Conservation (phyloP, 2,888 invertebrate species). For the Chrysolina haemoptera region DNA sequence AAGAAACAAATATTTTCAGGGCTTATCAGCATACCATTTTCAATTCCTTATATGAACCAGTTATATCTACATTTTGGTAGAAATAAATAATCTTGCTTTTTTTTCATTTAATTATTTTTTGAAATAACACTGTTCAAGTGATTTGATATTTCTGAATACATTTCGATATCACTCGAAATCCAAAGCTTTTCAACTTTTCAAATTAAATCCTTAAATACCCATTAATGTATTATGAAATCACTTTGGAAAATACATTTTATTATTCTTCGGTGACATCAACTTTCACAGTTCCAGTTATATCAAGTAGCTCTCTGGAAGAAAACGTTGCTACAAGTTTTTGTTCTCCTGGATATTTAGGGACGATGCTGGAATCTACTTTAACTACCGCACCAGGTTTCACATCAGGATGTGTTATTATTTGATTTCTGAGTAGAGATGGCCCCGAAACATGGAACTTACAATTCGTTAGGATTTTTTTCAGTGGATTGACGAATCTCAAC, state of each 20-base stretch:
- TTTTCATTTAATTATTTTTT: no score
- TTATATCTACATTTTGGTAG: no score
- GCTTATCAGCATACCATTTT: no score
- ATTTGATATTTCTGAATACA: no score
- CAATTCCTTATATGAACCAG: no score
- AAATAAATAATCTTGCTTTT: no score
- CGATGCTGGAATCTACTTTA: constrained; percentile 73
- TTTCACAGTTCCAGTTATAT: constrained; percentile 79
- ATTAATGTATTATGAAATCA: no score
- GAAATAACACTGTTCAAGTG: no score
- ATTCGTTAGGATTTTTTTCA: constrained; percentile 75
- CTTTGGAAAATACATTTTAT: neutral
- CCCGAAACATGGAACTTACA: constrained; percentile 82
- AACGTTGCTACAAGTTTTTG: constrained; percentile 81
- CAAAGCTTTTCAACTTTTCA: no score
- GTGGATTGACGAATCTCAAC: constrained; percentile 80
- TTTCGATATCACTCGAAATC: no score
- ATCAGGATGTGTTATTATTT: constrained; percentile 73
- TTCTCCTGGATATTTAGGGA: constrained; percentile 77
- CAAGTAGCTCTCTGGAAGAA: constrained; percentile 78
- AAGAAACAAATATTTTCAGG: no score
- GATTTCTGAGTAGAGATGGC: constrained; percentile 76
- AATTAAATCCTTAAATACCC: no score
- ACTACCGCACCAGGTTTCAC: constrained; percentile 73
- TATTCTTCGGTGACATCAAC: constrained; percentile 71